Evolutionary conservation across 2,888 invertebrate species (phyloP), one percentile per base, ranked within the genome.

Genomic region (Onthophagus sagittarius): DNA sequence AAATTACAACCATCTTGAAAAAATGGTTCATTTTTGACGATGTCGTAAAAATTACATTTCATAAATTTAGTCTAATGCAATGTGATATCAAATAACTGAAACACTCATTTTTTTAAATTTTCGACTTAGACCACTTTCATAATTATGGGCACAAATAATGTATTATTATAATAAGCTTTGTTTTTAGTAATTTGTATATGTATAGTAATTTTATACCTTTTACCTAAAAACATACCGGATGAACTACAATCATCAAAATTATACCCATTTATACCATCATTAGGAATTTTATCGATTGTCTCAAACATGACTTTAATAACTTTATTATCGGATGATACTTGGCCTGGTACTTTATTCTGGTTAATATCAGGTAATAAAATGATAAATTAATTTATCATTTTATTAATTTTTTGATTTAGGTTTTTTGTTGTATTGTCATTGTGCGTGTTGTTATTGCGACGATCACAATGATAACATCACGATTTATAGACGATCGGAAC

Each of bases 341-440:
- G 90, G 89, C 88, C 89, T 53, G 89, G 90, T 23, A 86, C 90
- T 65, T 83, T 89, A 5, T 86, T 90, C 69, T 90, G 90, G 85
- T 86, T 89, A 74, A 84, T 87, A 74, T 89, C 90, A 80, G 90
- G 90, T 90, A 84, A 79, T 23, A 23, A 2, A 23, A 23, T 23
- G 3, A 31, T 64, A 67, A 14, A 63, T n/a, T 15, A 70, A 23
- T 75, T 73, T 87, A 87, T 53, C 87, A 73, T 84, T 86, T n/a
- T 86, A 15, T 62, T 53, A 72, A 73, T 73, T 72, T 74, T 69
- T 63, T 74, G 79, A 80, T 76, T 0, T 70, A 85, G 85, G 85
- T 53, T 76, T 83, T 15, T 77, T 85, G 14, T 77, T 85, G n/a
- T 85, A 84, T 74, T 83, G 83, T 77, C 80, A 83, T 62, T 85